A percentile compares a stretch with the other conserved stretches of the same genome.
Evolutionary conservation across 1,140 invertebrate species (phyloP).

Genomic region (Ridgeia piscesae): DNA sequence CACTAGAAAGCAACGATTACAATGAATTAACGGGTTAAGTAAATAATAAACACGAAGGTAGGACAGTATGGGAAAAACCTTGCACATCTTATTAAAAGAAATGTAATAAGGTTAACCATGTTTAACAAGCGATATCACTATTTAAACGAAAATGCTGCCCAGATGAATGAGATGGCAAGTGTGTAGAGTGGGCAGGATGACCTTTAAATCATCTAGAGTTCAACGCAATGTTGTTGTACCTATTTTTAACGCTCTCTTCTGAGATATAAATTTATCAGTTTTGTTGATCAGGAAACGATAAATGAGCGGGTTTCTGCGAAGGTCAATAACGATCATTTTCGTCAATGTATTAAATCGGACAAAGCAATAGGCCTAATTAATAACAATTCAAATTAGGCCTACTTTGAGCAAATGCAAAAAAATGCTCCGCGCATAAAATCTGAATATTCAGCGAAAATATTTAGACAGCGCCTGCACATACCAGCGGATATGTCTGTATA

Average conservation of each 20-base stretch:
- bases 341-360: not conserved
- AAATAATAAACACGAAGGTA: not conserved
- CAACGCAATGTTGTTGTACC: no score
- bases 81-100: not conserved
- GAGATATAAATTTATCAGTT: no score
- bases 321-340: not conserved
- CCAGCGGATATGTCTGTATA: not conserved
- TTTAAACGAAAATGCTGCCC: no score
- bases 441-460: not conserved
- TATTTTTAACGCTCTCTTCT: no score
- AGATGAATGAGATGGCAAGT: no score
- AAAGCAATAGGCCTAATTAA: no score
- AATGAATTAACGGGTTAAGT: not conserved
- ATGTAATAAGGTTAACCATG: no score
- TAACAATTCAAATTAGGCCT: no score
- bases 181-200: no score
- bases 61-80: not conserved
- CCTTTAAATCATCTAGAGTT: no score
- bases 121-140: no score
- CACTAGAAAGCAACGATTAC: not conserved
- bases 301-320: not conserved
- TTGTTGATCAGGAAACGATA: not conserved
- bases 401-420: no score
- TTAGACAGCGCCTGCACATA: not conserved
- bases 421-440: not conserved